Percentiles rank a stretch among this genome's conserved stretches.
These are phyloP conservation scores for Chaetodon trifasciatus DNA, from an alignment of 2,797 vertebrate genomes.

Conservation along the genomic window DNA sequence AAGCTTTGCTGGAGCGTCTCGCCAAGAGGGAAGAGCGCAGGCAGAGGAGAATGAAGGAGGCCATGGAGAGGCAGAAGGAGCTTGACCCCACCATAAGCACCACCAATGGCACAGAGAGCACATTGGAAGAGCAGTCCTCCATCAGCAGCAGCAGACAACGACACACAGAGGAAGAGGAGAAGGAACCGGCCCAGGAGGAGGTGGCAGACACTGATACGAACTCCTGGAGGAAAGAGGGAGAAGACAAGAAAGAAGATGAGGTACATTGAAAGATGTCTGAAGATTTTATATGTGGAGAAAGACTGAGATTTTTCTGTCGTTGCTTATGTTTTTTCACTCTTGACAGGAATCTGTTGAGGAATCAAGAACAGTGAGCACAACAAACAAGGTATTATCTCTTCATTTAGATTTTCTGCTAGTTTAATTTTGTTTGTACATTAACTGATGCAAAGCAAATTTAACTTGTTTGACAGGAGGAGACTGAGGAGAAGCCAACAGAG, in stretches of 20 bases:
- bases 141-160: conserved; percentile 20
- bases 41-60: conserved; percentile 93
- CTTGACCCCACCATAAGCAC: conserved; percentile 86
- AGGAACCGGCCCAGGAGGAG: conserved; percentile 58
- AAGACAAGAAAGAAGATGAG: conserved; percentile 72
- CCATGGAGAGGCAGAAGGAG: conserved; percentile 94
- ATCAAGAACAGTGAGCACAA: conserved; percentile 32
- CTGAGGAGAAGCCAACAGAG: conserved; percentile 58
- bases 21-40: conserved; percentile 94
- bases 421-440: neutral
- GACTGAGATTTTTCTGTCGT: neutral
- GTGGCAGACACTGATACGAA: conserved; percentile 78
- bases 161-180: conserved; percentile 51
- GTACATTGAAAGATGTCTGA: conserved; percentile 44
- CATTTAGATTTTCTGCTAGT: neutral
- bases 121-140: conserved; percentile 58
- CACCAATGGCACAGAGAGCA: conserved; percentile 62
- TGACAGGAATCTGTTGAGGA: conserved; percentile 62
- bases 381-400: conserved; percentile 50
- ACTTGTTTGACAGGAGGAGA: conserved; percentile 72
- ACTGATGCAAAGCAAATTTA: conserved; percentile 22
- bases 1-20: conserved; percentile 90
- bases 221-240: conserved; percentile 83
- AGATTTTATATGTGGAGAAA: neutral
- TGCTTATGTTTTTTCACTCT: conserved; percentile 4